Evolutionary conservation across 2,797 vertebrate genomes (phyloP).

Genomic region (Artibeus jamaicensis): DNA sequence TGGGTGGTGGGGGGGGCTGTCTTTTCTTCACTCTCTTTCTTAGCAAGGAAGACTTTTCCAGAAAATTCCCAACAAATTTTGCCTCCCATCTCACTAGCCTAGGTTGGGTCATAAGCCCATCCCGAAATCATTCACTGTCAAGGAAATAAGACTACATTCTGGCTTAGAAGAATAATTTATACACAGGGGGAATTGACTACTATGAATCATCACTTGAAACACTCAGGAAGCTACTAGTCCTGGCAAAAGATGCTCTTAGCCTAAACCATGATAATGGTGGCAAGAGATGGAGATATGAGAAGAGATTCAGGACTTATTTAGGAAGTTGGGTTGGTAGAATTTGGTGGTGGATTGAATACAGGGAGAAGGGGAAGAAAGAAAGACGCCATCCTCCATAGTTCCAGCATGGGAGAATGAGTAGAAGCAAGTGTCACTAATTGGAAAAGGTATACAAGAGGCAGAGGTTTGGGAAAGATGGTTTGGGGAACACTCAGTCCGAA

Average conservation of each 20-base stretch:
- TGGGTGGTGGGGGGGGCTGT: not conserved
- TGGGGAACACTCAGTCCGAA: not conserved
- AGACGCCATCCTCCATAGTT: not conserved
- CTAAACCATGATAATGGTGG: not conserved
- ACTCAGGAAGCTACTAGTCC: not conserved
- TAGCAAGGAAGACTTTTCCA: not conserved
- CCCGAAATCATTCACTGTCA: not conserved
- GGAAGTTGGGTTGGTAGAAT: not conserved
- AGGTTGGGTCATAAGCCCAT: not conserved
- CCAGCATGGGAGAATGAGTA: not conserved
- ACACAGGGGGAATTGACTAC: not conserved
- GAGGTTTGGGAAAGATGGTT: not conserved
- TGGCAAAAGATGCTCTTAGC: not conserved
- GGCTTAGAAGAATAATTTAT: not conserved
- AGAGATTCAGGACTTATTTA: not conserved
- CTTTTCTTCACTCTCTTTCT: not conserved
- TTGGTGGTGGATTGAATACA: not conserved
- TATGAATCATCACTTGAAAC: not conserved
- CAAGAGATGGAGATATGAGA: not conserved
- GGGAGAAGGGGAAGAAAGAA: not conserved
- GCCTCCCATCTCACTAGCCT: not conserved
- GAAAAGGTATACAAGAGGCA: not conserved
- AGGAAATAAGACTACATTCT: not conserved
- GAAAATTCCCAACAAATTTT: not conserved
- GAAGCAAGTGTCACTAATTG: not conserved